A percentile compares a stretch with the other conserved stretches of the same genome.
Conservation (phyloP, 2,113 vertebrate species). For the Bos taurus region ARS-UCD2.0 NC_037328.1:43296001-43296500, state of each 20-base stretch:
- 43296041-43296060: not conserved
- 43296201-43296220: not conserved
- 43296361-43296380: not conserved
- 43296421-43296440: not conserved
- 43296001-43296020: not conserved
- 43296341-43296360: not conserved
- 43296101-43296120: not conserved
- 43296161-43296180: not conserved
- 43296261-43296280: not conserved
- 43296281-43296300: not conserved
- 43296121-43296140: not conserved
- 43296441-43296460: not conserved
- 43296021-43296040: not conserved
- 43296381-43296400: not conserved
- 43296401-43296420: not conserved
- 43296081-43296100: not conserved
- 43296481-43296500: not conserved
- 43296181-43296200: not conserved
- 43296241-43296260: not conserved
- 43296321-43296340: not conserved
- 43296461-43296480: not conserved
- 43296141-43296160: not conserved
- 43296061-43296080: not conserved
- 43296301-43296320: not conserved
- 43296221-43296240: not conserved